Percentiles rank a stretch among this genome's conserved stretches.
Evolutionary conservation across 2,113 vertebrate species (phyloP).

Genomic region (Psammodynastes pulverulentus): DNA sequence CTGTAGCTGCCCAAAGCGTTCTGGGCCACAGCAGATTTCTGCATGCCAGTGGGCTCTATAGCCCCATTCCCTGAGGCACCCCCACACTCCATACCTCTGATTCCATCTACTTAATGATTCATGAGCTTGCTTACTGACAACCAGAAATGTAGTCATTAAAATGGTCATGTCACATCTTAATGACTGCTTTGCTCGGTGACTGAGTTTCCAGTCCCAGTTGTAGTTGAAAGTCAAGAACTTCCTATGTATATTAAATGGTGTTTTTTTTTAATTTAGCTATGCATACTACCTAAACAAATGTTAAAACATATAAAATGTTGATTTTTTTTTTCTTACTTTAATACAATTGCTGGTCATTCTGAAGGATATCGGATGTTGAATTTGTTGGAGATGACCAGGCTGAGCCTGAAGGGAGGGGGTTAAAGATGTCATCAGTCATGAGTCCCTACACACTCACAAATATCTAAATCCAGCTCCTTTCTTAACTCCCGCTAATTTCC

Average conservation of each 20-base stretch:
- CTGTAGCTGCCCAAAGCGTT: not conserved
- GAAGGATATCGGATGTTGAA: not conserved
- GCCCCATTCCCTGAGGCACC: not conserved
- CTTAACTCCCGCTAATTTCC: not conserved
- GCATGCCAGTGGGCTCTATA: not conserved
- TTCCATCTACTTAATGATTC: not conserved
- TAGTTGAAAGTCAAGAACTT: not conserved
- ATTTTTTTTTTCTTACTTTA: not conserved
- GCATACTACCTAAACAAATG: not conserved
- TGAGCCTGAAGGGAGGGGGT: not conserved
- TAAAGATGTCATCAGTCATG: not conserved
- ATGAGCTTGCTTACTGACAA: not conserved
- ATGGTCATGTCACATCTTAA: not conserved
- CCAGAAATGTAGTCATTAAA: not conserved
- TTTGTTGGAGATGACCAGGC: not conserved
- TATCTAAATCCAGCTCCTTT: not conserved
- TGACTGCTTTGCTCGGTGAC: not conserved
- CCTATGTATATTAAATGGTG: not conserved
- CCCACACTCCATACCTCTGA: not conserved
- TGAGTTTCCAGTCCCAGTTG: not conserved
- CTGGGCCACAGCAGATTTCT: not conserved
- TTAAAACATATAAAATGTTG: not conserved
- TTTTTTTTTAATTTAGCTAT: not conserved
- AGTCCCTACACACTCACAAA: not conserved
- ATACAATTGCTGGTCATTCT: not conserved